These are phyloP conservation scores for Ceratosolen solmsi DNA, from an alignment of 1,140 invertebrate species.

Conservation along the genomic window DNA sequence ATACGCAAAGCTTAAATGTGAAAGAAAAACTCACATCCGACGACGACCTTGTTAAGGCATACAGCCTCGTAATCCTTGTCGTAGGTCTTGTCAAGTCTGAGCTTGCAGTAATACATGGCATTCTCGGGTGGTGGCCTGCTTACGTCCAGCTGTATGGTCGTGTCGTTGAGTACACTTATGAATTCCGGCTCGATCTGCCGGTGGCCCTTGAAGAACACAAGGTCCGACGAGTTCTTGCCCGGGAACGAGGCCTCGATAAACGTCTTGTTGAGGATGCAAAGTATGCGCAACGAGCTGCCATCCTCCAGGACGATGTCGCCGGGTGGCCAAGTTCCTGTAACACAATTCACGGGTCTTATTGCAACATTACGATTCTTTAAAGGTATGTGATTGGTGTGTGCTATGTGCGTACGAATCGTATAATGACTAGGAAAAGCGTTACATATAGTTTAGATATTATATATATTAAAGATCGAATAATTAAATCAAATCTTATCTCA, in stretches of 20 bases:
- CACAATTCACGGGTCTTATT: not conserved
- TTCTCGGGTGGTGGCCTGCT: constrained; percentile 67
- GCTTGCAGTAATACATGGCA: constrained; percentile 71
- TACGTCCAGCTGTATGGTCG: constrained; percentile 70
- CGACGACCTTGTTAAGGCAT: constrained; percentile 73
- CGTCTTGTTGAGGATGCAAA: constrained; percentile 72
- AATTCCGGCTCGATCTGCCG: constrained; percentile 65
- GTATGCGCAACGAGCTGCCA: constrained; percentile 71
- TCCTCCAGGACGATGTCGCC: constrained; percentile 74
- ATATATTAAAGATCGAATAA: too few relatives aligned
- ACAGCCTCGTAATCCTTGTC: constrained; percentile 63
- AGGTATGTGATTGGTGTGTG: too few relatives aligned
- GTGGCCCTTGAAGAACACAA: constrained; percentile 71
- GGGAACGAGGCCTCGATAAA: constrained; percentile 59
- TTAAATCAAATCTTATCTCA: too few relatives aligned
- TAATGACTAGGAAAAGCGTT: too few relatives aligned
- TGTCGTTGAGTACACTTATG: constrained; percentile 71
- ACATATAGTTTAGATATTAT: too few relatives aligned
- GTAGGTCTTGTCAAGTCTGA: constrained; percentile 57
- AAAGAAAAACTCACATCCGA: constrained; percentile 72
- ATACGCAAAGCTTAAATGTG: not conserved
- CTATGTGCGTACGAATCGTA: too few relatives aligned
- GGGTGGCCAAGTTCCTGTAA: constrained; percentile 71
- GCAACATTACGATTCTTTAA: too few relatives aligned
- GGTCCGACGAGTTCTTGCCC: constrained; percentile 68